Base-by-base conservation (phyloP, 2,888 invertebrate genomes). In the Nomada ferruginata region DNA sequence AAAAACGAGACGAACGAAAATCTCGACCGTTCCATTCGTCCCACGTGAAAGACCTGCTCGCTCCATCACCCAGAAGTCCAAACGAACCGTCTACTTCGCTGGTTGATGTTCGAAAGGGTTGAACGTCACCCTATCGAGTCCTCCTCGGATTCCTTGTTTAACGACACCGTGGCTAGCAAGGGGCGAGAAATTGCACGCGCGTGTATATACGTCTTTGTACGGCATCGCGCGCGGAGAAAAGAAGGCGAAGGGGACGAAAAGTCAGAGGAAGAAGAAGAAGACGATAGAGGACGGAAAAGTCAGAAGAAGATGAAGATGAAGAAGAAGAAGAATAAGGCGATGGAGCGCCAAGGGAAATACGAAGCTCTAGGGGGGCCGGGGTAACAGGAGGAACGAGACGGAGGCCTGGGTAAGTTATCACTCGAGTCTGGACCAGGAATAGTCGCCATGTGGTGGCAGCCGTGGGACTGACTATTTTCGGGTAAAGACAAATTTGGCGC, bases 401-500 rank as follows among this genome's bases (percentile, higher is more conserved):
- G 82, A 81, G 76, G 73, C 79, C 77, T 77, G 85, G 88, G 83
- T 85, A 88, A 88, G 85, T 89, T 89, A 90, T 90, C 89, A 86
- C 87, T 88, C 87, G 89, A 86, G 88, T 89, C 87, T 88, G 89
- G 90, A 89, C 92, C 93, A 93, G 92, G 92, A 94, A 94, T 93
- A 94, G 91, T 92, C 91, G 89, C 90, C 92, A 92, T 92, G 92
- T 92, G 92, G 92, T 91, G 92, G 92, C 91, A 92, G 91, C 91
- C 92, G 90, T 92, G 91, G 91, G 91, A 92, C 91, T 89, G 91
- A 91, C 93, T 93, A 93, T 93, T 96, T 96, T 96, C 95, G 95
- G 95, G 96, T 96, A 96, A 96, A 96, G 96, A 96, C 96, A 96
- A 96, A 96, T 96, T 96, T 96, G 96, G 96, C 96, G 94, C 94